Evolutionary conservation across 2,113 vertebrate species (phyloP), one percentile per base, ranked within the genome.

Genomic region (Pterocles gutturalis): DNA sequence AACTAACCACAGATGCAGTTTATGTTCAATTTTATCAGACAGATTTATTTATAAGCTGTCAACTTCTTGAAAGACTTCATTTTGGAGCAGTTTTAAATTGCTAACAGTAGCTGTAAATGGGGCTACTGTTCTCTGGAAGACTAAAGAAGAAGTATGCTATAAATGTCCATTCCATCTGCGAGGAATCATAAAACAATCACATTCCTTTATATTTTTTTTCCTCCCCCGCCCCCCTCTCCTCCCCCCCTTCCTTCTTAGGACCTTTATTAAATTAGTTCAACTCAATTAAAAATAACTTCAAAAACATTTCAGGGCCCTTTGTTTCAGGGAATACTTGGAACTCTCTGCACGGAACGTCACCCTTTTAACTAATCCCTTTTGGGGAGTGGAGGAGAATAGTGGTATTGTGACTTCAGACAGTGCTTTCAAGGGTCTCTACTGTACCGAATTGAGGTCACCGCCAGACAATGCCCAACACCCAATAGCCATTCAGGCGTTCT

Each of bases 401-500:
- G 98, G 98, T 97, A 99, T 99, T 99, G 99, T 99, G 98, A 98
- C 98, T 98, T 97, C 98, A 99, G 99, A 99, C 99, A 99, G 98
- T 98, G 98, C 98, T 98, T 99, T 99, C 98, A 99, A 99, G 98
- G 99, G 99, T 99, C 99, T 98, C 98, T 99, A 99, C 99, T 99
- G 99, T 99, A 99, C 99, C 99, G 99, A 99, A 99, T 99, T 99
- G 99, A 99, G 99, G 99, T 99, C 99, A 99, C 97, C 7, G 64
- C 95, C 97, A 99, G 99, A 99, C 99, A 99, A 99, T 99, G 98
- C 98, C 98, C 98, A 98, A 98, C 99, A 99, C 99, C 99, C 99
- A 99, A 98, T 98, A 98, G 98, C 98, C 98, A 99, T 99, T 99
- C 99, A 99, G 97, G 97, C 99, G 97, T 98, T 98, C 99, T 97